Percentiles rank a stretch among this genome's conserved stretches.
Evolutionary conservation across 2,888 invertebrate genomes (phyloP).

Genomic region (Ophion obscuratus): DNA sequence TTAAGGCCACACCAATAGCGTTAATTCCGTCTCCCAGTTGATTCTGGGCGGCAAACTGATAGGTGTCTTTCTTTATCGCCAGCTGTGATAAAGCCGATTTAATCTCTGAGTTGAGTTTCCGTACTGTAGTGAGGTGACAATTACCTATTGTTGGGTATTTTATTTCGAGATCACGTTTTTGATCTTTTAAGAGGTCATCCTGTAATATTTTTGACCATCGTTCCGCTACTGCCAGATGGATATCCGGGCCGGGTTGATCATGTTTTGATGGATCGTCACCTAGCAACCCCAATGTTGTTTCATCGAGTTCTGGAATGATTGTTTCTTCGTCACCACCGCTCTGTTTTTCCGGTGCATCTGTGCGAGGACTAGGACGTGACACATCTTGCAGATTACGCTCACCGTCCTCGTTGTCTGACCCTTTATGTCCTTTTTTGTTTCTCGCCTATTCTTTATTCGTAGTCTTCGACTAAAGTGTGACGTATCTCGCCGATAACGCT

Average conservation of each 20-base stretch:
- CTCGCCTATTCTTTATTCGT: not conserved
- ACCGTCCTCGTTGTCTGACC: not conserved
- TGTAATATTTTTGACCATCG: slow-evolving; percentile 52
- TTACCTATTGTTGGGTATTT: slow-evolving; percentile 57
- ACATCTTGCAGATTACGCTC: not conserved
- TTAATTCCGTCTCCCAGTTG: slow-evolving; percentile 59
- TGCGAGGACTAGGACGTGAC: slow-evolving; percentile 11
- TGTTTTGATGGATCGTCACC: slow-evolving; percentile 51
- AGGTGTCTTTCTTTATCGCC: not conserved
- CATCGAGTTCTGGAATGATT: slow-evolving; percentile 21
- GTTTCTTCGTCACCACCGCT: not conserved
- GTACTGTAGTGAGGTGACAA: slow-evolving; percentile 45
- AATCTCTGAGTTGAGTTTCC: slow-evolving; percentile 49
- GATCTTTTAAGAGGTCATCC: slow-evolving; percentile 45
- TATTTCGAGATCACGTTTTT: slow-evolving; percentile 33
- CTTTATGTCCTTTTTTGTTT: not conserved
- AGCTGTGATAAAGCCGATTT: slow-evolving; percentile 36
- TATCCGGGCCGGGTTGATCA: slow-evolving; percentile 46
- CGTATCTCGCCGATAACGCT: not conserved
- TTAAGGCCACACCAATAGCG: slow-evolving; percentile 51
- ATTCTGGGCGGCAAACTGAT: slow-evolving; percentile 48
- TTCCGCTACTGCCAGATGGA: slow-evolving; percentile 52
- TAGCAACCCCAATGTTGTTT: slow-evolving; percentile 43
- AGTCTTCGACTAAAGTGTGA: not conserved
- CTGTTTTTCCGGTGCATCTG: slow-evolving; percentile 14